Evolutionary conservation across 30 jellyfish, hydroid and myxozoan species (phyloP).

Genomic region (Catostylus mosaicus): DNA sequence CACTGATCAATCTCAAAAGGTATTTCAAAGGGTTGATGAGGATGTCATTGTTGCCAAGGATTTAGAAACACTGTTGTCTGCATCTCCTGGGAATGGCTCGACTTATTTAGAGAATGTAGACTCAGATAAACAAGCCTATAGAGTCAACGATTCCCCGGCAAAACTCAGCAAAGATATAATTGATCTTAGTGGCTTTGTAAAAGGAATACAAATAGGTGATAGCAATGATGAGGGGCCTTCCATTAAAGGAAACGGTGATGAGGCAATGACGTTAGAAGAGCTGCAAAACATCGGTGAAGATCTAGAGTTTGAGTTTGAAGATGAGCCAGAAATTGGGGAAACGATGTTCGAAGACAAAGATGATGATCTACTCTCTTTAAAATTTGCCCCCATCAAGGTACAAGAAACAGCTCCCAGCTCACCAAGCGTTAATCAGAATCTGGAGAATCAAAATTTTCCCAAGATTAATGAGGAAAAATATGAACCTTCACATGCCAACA

Average conservation of each 20-base stretch:
- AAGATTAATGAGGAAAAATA: background rate
- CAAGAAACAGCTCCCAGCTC: conserved; percentile 62
- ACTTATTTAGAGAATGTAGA: background rate
- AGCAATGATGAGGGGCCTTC: background rate
- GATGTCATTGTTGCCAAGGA: background rate
- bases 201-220: background rate
- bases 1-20: background rate
- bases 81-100: background rate
- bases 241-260: background rate
- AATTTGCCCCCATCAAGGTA: conserved; percentile 55
- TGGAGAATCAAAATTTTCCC: background rate
- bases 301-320: conserved; percentile 65
- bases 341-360: conserved; percentile 5
- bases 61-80: background rate
- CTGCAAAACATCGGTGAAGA: conserved; percentile 28
- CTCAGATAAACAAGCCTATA: background rate
- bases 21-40: background rate
- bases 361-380: conserved; percentile 13
- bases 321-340: conserved; percentile 59
- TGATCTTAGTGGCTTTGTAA: background rate
- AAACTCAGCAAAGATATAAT: background rate
- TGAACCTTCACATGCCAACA: background rate
- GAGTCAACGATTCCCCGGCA: background rate
- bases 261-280: conserved; percentile 8
- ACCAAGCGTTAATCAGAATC: background rate